phyloP scores from a whole-genome alignment of 1,140 invertebrate species.

The Conus ventricosus region DNA sequence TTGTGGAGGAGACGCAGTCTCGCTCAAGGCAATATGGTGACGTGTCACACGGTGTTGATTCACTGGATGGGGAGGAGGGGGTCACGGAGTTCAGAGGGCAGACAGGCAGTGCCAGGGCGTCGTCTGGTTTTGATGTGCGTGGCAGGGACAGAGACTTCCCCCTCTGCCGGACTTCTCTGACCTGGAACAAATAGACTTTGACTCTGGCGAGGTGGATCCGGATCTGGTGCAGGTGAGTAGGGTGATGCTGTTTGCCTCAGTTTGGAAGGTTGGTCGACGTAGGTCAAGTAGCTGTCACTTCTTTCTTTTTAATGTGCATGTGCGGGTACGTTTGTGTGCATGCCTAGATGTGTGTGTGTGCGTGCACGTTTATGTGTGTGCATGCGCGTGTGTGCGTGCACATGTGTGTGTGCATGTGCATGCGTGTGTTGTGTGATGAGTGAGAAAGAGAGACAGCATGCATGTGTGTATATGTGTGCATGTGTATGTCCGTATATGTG shows the following conservation, averaged over 20 bases:
- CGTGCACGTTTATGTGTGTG: too few relatives aligned
- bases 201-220: constrained; percentile 62
- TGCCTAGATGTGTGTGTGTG: too few relatives aligned
- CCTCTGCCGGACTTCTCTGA: constrained; percentile 62
- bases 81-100: constrained; percentile 55
- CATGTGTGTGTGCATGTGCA: too few relatives aligned
- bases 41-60: not conserved
- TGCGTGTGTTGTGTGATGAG: too few relatives aligned
- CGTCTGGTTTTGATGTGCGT: constrained; percentile 60
- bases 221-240: constrained; percentile 53
- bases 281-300: too few relatives aligned
- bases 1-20: constrained; percentile 54
- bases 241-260: not conserved
- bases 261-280: too few relatives aligned
- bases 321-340: not conserved
- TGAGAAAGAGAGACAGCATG: too few relatives aligned
- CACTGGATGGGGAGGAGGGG: constrained; percentile 45
- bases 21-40: constrained; percentile 30
- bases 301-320: too few relatives aligned
- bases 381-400: too few relatives aligned
- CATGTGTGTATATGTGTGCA: too few relatives aligned
- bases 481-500: not conserved
- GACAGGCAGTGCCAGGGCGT: constrained; percentile 47
- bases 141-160: constrained; percentile 41
- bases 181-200: constrained; percentile 61